A percentile compares a stretch with the other conserved stretches of the same genome.
phyloP scores from a whole-genome alignment of 2,113 vertebrate genomes.

The Triplophysa tibetana region DNA sequence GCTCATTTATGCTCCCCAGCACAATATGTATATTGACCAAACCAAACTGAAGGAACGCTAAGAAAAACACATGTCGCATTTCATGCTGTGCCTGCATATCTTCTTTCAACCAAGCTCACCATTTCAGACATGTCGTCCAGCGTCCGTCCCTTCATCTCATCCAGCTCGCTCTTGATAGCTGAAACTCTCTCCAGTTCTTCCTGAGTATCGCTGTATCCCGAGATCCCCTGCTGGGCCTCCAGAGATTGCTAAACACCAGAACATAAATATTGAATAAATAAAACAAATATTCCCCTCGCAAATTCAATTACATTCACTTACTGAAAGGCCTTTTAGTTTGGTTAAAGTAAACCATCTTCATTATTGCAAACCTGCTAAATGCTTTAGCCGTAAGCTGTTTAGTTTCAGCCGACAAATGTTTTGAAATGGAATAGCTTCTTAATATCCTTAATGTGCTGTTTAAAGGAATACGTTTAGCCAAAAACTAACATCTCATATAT shows the following conservation, averaged over 20 bases:
- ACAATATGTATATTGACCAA: too few relatives aligned
- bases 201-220: slow-evolving; percentile 91
- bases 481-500: too few relatives aligned
- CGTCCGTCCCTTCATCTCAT: slow-evolving; percentile 90
- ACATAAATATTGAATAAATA: slow-evolving; percentile 50
- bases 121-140: slow-evolving; percentile 95
- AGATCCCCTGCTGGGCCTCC: slow-evolving; percentile 91
- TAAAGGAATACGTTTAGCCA: too few relatives aligned
- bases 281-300: neutral
- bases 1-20: neutral
- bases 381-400: neutral
- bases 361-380: neutral
- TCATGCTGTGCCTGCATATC: neutral
- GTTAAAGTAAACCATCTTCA: neutral
- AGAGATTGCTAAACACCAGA: slow-evolving; percentile 77
- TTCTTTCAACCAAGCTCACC: slow-evolving; percentile 71
- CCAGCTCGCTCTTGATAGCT: slow-evolving; percentile 92
- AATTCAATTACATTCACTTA: neutral
- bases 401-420: neutral
- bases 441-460: too few relatives aligned
- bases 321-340: slow-evolving; percentile 1
- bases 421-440: too few relatives aligned
- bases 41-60: too few relatives aligned
- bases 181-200: slow-evolving; percentile 94
- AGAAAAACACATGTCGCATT: too few relatives aligned